A percentile compares a stretch with the other conserved stretches of the same genome.
These are phyloP conservation scores for Tenrec ecaudatus DNA, from an alignment of 2,113 vertebrate species.

Conservation along the genomic window DNA sequence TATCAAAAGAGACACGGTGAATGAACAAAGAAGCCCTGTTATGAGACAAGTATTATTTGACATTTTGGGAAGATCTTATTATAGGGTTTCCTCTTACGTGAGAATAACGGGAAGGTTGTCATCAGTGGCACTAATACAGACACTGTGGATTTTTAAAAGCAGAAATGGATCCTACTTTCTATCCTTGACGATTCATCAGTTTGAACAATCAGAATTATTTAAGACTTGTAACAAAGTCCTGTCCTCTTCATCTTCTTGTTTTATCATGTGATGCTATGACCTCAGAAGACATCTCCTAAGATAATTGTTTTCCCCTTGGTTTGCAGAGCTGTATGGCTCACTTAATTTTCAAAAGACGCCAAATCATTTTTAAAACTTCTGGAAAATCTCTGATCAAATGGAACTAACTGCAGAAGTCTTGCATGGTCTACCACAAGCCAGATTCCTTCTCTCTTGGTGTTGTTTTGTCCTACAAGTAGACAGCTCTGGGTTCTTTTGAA, in stretches of 20 bases:
- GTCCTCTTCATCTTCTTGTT: neutral
- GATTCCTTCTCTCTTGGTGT: neutral
- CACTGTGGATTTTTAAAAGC: conserved; percentile 73
- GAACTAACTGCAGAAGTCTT: conserved; percentile 36
- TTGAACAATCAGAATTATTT: conserved; percentile 64
- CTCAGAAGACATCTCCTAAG: conserved; percentile 34
- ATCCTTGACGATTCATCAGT: conserved; percentile 52
- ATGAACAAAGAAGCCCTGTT: conserved; percentile 83
- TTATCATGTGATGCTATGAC: conserved; percentile 27
- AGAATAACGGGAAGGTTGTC: conserved; percentile 74
- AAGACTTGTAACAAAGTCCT: conserved; percentile 23
- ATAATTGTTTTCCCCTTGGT: conserved; percentile 31
- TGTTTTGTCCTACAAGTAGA: neutral
- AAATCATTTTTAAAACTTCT: conserved; percentile 56
- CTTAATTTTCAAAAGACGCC: conserved; percentile 37
- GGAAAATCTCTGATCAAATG: conserved; percentile 50
- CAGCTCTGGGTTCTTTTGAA: neutral
- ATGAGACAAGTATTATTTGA: conserved; percentile 81
- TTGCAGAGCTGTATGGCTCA: conserved; percentile 27
- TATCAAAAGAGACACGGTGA: conserved; percentile 77
- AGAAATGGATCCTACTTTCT: conserved; percentile 76
- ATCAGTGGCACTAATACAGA: conserved; percentile 75
- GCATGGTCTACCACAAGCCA: conserved; percentile 6
- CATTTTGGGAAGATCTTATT: conserved; percentile 79
- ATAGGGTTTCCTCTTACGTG: conserved; percentile 77